Conservation (phyloP, 2,888 invertebrate species). For the Raillietiella orientalis region DNA sequence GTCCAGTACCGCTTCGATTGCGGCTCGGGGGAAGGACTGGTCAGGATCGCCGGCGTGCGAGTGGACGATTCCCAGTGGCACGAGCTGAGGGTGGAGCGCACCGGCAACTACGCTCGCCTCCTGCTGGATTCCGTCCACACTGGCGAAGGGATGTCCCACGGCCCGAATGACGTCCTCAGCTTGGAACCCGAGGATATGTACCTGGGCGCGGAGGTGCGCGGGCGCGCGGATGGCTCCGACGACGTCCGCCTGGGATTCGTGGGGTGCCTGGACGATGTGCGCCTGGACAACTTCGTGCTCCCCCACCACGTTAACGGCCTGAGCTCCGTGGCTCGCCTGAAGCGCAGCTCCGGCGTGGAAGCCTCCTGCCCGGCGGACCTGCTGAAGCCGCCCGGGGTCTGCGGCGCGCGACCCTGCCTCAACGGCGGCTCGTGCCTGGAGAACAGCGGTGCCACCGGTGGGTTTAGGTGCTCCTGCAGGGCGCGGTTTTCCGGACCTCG, state of each 20-base stretch:
- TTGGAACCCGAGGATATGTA: constrained; percentile 48
- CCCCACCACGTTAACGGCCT: constrained; percentile 35
- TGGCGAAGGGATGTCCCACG: constrained; percentile 41
- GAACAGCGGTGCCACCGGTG: constrained; percentile 17
- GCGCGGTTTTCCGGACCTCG: constrained; percentile 34
- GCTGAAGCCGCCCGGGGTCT: constrained; percentile 26
- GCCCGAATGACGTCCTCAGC: constrained; percentile 48
- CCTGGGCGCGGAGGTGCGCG: constrained; percentile 39
- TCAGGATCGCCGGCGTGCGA: constrained; percentile 35
- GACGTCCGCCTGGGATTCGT: constrained; percentile 54
- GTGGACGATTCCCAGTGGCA: constrained; percentile 67
- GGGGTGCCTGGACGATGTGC: constrained; percentile 66
- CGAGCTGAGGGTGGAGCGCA: constrained; percentile 34
- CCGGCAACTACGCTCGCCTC: constrained; percentile 41
- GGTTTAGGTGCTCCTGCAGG: constrained; percentile 43
- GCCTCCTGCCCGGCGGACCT: constrained; percentile 14
- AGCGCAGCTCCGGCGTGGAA: constrained; percentile 9
- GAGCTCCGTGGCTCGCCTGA: constrained; percentile 19
- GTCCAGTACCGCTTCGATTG: constrained; percentile 71
- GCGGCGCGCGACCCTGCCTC: constrained; percentile 40
- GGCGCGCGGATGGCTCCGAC: constrained; percentile 18
- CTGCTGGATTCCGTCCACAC: constrained; percentile 38
- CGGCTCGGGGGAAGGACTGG: constrained; percentile 59
- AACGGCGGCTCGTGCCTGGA: constrained; percentile 30
- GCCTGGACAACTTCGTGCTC: constrained; percentile 34